A percentile compares a stretch with the other conserved stretches of the same genome.
Conservation (phyloP, 2,113 vertebrate genomes). For the Onychostruthus taczanowskii region DNA sequence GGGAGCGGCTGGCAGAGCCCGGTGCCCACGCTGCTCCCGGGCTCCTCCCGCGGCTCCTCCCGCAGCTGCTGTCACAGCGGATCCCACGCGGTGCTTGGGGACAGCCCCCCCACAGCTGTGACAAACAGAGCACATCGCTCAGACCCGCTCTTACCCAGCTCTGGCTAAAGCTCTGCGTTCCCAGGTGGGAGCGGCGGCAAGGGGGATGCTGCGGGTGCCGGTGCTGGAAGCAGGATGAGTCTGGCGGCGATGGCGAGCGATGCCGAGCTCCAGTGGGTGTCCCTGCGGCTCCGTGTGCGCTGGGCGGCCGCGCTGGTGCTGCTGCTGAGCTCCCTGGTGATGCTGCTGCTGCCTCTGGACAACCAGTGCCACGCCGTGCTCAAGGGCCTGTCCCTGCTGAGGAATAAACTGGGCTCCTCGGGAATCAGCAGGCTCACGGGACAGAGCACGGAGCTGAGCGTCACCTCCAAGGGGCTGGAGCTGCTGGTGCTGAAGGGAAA, state of each 20-base stretch:
- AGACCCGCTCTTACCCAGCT: rapidly evolving
- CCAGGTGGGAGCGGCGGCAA: background rate
- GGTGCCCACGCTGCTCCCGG: background rate
- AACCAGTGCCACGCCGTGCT: conserved; percentile 76
- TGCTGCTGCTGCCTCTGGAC: conserved; percentile 82
- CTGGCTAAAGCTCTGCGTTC: background rate
- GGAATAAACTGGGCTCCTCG: conserved; percentile 67
- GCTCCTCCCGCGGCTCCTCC: rapidly evolving
- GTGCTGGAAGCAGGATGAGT: conserved; percentile 58
- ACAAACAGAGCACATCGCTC: background rate
- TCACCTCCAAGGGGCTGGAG: conserved; percentile 76
- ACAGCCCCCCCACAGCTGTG: rapidly evolving
- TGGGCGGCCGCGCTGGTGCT: conserved; percentile 80
- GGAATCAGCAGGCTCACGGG: conserved; percentile 30
- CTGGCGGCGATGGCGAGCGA: conserved; percentile 66
- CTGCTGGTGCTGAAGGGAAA: conserved; percentile 81
- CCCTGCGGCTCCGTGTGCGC: conserved; percentile 75
- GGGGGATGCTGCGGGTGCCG: background rate
- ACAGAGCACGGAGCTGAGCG: conserved; percentile 83
- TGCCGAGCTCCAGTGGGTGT: conserved; percentile 77
- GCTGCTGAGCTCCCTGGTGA: conserved; percentile 77
- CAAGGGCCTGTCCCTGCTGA: conserved; percentile 79
- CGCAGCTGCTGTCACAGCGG: background rate
- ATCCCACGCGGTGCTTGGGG: rapidly evolving
- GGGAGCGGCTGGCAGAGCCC: background rate